Base-by-base conservation (phyloP, 2,797 vertebrate genomes). In the Eupleurogrammus muticus region DNA sequence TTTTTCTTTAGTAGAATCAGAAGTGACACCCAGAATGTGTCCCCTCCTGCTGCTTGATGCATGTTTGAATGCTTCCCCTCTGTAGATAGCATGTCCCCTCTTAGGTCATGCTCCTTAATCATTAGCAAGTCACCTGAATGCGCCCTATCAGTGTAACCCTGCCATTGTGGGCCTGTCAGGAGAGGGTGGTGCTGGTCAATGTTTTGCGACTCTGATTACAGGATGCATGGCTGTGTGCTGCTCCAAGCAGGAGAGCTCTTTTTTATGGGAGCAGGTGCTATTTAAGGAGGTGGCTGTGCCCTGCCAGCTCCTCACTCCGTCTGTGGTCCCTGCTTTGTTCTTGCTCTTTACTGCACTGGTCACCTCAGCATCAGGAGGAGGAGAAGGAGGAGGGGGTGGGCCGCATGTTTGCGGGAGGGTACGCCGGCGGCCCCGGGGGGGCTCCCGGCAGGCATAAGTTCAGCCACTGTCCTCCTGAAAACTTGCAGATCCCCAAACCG, bases 181-280 rank as follows among this genome's bases (percentile, higher is more conserved):
- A 85, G 87, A 87, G 90, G 83, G 86, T 67, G 83, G 83, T 71
- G 89, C 56, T 53, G 59, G 66, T 71, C 76, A 78, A 77, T 87
- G 79, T 79, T 75, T 85, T 73, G 75, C 84, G 86, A 92, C 93
- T 96, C 93, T 92, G 88, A 92, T 95, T 94, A 95, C 94, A 92
- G 84, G 85, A 92, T 87, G 93, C 93, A 94, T 93, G 92, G 86
- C 85, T 72, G 61, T 87, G 90, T 85, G 87, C 87, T 88, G 89
- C 81, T 87, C 65, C 67, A 61, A 86, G 86, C 89, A 77, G 82
- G 81, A 85, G 84, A 80, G 80, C 62, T 67, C 69, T 75, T 83
- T 76, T 82, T 82, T 60, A 80, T 65, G 75, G 77, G 75, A 88
- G 70, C 89, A 90, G 92, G 83, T 90, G 79, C 92, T 95, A 93